These are phyloP conservation scores for Graphium colonna DNA, from an alignment of 2,888 invertebrate species.

Conservation along the genomic window DNA sequence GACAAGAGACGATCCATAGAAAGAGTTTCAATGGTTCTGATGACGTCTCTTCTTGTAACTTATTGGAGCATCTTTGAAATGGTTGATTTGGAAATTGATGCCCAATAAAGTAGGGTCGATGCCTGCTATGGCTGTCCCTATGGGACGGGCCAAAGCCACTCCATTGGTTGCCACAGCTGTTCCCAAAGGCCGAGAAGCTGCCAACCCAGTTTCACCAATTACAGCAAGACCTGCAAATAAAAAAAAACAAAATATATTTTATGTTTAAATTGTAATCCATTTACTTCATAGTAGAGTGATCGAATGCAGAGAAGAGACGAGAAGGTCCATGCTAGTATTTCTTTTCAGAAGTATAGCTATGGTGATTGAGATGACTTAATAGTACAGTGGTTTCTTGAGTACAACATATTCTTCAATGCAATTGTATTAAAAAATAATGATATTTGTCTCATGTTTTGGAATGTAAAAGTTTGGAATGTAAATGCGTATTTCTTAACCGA, in stretches of 20 bases:
- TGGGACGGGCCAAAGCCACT: slow-evolving; percentile 84
- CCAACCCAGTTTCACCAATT: slow-evolving; percentile 84
- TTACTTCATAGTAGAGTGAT: no score
- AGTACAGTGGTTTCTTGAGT: no score
- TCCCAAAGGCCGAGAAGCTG: slow-evolving; percentile 85
- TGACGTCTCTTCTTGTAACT: slow-evolving; percentile 7
- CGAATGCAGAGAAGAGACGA: no score
- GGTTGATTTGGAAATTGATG: slow-evolving; percentile 46
- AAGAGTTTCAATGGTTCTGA: neutral
- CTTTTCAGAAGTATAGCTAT: no score
- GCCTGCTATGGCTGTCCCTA: slow-evolving; percentile 88
- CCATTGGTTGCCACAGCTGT: slow-evolving; percentile 86
- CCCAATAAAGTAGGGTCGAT: slow-evolving; percentile 70
- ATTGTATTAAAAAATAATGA: slow-evolving; percentile 33
- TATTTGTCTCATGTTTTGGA: neutral
- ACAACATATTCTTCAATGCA: no score
- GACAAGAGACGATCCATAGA: no score
- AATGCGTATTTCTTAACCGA: no score
- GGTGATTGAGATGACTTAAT: no score
- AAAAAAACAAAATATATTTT: no score
- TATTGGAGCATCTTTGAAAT: slow-evolving; percentile 26
- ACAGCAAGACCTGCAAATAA: slow-evolving; percentile 82
- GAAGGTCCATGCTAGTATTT: no score
- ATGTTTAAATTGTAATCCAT: no score
- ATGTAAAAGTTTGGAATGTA: no score